These are phyloP conservation scores for Rhagoletis zephyria DNA, from an alignment of 1,140 invertebrate species.

Conservation along the genomic window DNA sequence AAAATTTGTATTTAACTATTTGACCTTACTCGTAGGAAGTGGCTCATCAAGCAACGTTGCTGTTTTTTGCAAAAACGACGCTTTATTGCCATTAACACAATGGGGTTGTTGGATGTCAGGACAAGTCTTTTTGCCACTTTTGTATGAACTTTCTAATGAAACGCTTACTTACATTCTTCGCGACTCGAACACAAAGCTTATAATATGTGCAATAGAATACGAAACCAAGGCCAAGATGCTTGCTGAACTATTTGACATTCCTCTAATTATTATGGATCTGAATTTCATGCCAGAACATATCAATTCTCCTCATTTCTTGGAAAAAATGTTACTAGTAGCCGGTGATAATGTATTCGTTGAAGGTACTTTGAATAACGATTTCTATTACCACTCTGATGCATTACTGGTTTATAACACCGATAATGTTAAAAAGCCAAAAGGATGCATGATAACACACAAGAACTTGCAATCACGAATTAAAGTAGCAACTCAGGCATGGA, in stretches of 20 bases:
- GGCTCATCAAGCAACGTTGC: slow-evolving; percentile 20
- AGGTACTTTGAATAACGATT: slow-evolving; percentile 40
- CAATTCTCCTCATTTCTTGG: neutral
- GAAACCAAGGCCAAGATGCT: neutral
- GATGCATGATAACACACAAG: slow-evolving; percentile 23
- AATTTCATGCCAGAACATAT: neutral
- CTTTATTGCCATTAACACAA: slow-evolving; percentile 39
- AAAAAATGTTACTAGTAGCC: slow-evolving; percentile 2
- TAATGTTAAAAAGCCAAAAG: neutral
- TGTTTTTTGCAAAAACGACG: slow-evolving; percentile 32
- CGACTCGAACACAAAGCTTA: slow-evolving; percentile 15
- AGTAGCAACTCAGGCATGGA: neutral
- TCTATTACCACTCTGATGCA: neutral
- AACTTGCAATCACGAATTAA: slow-evolving; percentile 5
- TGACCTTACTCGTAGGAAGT: neutral
- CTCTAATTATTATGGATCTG: slow-evolving; percentile 21
- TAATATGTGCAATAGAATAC: neutral
- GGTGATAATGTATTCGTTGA: slow-evolving; percentile 12
- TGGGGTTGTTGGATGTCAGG: slow-evolving; percentile 41
- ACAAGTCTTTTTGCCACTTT: slow-evolving; percentile 34
- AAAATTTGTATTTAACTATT: neutral
- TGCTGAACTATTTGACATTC: slow-evolving; percentile 24
- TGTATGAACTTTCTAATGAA: neutral
- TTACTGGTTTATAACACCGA: slow-evolving; percentile 6
- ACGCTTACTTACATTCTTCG: neutral